phyloP scores from a whole-genome alignment of 2,797 vertebrate genomes.

The Periophthalmus magnuspinnatus region DNA sequence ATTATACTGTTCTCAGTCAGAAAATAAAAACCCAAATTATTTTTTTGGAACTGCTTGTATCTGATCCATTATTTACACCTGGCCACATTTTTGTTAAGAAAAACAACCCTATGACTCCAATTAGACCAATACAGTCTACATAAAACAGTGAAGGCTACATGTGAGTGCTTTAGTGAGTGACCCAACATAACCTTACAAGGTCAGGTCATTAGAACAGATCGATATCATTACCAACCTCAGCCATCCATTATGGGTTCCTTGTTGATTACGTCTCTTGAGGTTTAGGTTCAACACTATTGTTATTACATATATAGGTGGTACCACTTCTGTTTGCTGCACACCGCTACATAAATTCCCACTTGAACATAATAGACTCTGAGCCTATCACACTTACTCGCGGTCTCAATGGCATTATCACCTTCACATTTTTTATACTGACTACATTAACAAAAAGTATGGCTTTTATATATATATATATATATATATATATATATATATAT shows the following conservation, averaged over 20 bases:
- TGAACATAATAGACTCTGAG: neutral
- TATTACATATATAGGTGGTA: too few relatives aligned
- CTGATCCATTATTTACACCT: too few relatives aligned
- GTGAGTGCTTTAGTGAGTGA: neutral
- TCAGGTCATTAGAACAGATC: too few relatives aligned
- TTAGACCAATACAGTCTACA: neutral
- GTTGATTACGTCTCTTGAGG: neutral
- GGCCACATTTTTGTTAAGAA: too few relatives aligned
- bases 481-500: too few relatives aligned
- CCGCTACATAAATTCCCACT: neutral
- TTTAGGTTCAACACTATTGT: neutral
- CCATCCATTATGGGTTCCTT: neutral
- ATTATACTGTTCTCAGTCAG: too few relatives aligned
- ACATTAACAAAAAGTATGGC: too few relatives aligned
- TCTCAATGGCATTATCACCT: neutral
- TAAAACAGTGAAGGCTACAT: neutral
- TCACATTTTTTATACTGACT: too few relatives aligned
- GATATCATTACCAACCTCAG: neutral
- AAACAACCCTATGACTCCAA: too few relatives aligned
- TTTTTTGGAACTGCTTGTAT: too few relatives aligned
- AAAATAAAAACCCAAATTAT: too few relatives aligned
- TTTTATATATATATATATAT: too few relatives aligned
- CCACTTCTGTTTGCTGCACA: neutral
- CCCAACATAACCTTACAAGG: neutral
- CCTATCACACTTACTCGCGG: neutral